Base-by-base conservation (phyloP, 92 coral and sea anemone species). In the Palythoa caribaeorum region DNA sequence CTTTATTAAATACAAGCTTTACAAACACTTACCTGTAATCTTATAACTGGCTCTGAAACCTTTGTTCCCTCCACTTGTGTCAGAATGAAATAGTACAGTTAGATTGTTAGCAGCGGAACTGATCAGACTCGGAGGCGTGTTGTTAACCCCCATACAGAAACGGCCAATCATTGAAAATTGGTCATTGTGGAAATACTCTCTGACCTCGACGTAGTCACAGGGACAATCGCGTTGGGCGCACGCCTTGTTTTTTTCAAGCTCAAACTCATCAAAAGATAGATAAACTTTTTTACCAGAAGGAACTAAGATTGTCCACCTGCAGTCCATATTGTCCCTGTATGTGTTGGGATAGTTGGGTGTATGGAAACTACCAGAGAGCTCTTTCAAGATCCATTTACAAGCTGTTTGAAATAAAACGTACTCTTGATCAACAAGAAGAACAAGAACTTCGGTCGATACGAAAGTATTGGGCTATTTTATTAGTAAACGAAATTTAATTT, bases 71-170 rank as follows among this genome's bases (percentile, higher is more conserved):
- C 36, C 13, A 40, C 66, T 77, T 50, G 80, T 77, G 59, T 77
- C 80, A 51, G 80, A 77, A 28, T 50, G 80, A 77, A 77, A 77
- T 1, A 77, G 15, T n/a, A 77, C 80, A 2, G 80, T 52, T 12
- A 77, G 19, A 28, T 52, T 77, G 10, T 77, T 77, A 17, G 80
- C 80, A 50, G 36, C 9, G 16, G 80, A 77, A 11, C 39, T 77
- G n/a, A 52, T 77, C 9, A 28, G 28, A 28, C 15, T 17, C n/a
- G 80, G 80, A 77, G 80, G 80, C 3, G 66, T 77, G 65, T 52
- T 77, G 80, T 77, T 77, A 38, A 76, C 79, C 36, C 79, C 79
- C 79, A 76, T 76, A 47, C 80, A 77, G 44, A 51, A 77, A 21
- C 80, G 80, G 5, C 80, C 80, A 6, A 1, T 28, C 5, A 77